Evolutionary conservation across 2,888 invertebrate species (phyloP).

Genomic region (Stictocephala bisonia): DNA sequence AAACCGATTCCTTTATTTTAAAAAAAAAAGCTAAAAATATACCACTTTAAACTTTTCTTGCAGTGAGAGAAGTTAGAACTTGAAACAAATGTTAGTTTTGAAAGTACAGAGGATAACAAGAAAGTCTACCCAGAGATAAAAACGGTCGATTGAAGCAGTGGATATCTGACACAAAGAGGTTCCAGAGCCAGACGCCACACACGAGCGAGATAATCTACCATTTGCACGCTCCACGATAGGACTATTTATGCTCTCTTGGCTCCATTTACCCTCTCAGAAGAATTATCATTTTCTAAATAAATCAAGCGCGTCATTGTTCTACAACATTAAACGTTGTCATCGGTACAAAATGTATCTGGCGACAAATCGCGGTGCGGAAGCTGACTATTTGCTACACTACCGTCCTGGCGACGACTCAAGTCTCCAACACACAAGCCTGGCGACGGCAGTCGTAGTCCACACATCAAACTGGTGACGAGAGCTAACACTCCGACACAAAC

Average conservation of each 20-base stretch:
- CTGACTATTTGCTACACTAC: neutral
- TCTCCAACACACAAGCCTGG: neutral
- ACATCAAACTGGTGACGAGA: neutral
- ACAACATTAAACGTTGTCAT: slow-evolving; percentile 39
- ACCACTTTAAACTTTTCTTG: no score
- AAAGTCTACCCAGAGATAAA: no score
- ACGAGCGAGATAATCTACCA: slow-evolving; percentile 1
- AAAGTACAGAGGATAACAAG: no score
- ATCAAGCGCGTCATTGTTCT: slow-evolving; percentile 37
- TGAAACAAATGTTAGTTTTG: no score
- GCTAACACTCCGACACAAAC: neutral
- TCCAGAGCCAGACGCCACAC: neutral
- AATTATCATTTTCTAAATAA: slow-evolving; percentile 29
- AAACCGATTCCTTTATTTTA: no score
- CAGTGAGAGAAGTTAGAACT: no score
- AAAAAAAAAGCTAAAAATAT: no score
- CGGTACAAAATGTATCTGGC: slow-evolving; percentile 5
- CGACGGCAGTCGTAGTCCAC: neutral
- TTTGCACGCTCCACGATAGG: slow-evolving; percentile 1
- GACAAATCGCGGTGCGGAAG: neutral
- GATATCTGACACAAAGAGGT: slow-evolving; percentile 18
- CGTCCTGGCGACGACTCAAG: no score
- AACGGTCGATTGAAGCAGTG: no score
- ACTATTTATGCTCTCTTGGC: slow-evolving; percentile 26
- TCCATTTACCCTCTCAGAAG: slow-evolving; percentile 11